Conservation (phyloP, 2,113 vertebrate species). For the Hemichromis elongatus region DNA sequence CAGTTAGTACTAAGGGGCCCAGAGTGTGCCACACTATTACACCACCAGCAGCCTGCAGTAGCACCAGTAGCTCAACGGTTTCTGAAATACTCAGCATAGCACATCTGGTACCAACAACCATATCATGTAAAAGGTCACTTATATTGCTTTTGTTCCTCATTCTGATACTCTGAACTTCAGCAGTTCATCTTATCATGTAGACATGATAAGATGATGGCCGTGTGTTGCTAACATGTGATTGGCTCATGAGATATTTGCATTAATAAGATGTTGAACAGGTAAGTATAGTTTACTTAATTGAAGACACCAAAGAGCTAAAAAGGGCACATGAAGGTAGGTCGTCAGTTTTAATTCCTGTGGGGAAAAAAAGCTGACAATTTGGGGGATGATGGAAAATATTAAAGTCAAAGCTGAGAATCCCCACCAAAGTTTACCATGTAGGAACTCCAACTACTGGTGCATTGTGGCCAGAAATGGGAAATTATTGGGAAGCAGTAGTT, state of each 20-base stretch:
- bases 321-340: not conserved
- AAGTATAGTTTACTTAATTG: not conserved
- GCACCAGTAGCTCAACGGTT: no score
- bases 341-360: not conserved
- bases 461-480: not conserved
- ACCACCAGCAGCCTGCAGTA: no score
- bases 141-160: no score
- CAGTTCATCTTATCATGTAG: no score
- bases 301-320: not conserved
- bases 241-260: not conserved
- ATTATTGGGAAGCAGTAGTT: not conserved
- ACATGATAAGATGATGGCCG: no score
- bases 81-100: no score
- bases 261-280: not conserved
- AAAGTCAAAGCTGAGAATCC: not conserved
- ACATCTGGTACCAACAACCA: no score
- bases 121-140: no score
- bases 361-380: not conserved
- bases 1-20: no score
- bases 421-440: not conserved
- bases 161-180: no score
- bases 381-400: not conserved
- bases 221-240: no score
- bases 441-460: not conserved
- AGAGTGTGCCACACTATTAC: no score